Percentiles rank a stretch among this genome's conserved stretches.
Evolutionary conservation across 1,140 invertebrate genomes (phyloP).

Genomic region (Gryllus bimaculatus): DNA sequence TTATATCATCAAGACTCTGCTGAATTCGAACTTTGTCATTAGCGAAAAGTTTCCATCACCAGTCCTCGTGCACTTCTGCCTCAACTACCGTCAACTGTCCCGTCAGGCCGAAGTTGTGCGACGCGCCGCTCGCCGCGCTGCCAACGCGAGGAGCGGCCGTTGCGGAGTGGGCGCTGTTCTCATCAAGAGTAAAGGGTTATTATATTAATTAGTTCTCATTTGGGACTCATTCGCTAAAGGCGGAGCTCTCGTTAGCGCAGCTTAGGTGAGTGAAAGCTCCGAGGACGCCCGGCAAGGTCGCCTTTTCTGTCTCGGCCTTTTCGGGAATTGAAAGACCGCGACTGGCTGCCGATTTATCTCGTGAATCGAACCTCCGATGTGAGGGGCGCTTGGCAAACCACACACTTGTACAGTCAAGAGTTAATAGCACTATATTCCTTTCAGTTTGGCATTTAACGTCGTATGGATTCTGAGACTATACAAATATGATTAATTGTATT

Average conservation of each 20-base stretch:
- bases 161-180: background rate
- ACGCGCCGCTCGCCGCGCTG: background rate
- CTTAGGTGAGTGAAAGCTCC: background rate
- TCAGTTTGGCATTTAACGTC: too few relatives aligned
- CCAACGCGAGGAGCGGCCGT: background rate
- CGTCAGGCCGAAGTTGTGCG: background rate
- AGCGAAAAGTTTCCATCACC: background rate
- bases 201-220: slow-evolving; percentile 6
- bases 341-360: too few relatives aligned
- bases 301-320: too few relatives aligned
- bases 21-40: background rate
- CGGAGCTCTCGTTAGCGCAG: background rate
- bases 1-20: background rate
- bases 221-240: background rate
- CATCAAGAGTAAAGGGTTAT: slow-evolving; percentile 4
- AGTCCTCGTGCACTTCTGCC: background rate
- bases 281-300: too few relatives aligned
- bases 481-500: too few relatives aligned
- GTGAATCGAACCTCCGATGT: too few relatives aligned
- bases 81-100: background rate
- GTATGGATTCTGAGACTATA: too few relatives aligned
- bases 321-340: too few relatives aligned
- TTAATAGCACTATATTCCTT: too few relatives aligned
- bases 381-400: too few relatives aligned
- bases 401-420: too few relatives aligned